Evolutionary conservation across 2,888 invertebrate species (phyloP).

Genomic region (Phengaris arion): DNA sequence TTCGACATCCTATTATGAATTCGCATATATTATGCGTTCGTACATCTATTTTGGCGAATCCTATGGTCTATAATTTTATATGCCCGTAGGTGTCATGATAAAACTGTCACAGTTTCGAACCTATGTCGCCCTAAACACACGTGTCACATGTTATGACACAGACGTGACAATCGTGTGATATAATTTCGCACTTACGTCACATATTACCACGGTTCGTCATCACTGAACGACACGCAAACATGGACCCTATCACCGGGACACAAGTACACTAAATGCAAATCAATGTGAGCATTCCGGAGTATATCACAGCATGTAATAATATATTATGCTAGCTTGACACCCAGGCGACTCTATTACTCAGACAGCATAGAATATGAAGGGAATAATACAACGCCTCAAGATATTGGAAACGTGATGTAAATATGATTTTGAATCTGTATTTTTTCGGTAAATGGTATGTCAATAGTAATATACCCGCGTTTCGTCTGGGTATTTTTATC

Average conservation of each 20-base stretch:
- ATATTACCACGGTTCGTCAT: slow-evolving; percentile 31
- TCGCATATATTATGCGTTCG: too few relatives aligned
- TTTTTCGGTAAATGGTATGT: slow-evolving; percentile 22
- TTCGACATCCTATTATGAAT: too few relatives aligned
- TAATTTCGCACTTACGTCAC: slow-evolving; percentile 30
- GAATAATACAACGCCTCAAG: slow-evolving; percentile 62
- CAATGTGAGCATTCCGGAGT: neutral
- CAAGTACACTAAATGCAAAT: neutral
- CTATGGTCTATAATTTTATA: neutral
- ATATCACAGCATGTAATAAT: slow-evolving; percentile 42
- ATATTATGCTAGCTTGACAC: slow-evolving; percentile 62
- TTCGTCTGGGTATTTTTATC: neutral
- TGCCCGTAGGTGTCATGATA: slow-evolving; percentile 6
- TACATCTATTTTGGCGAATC: neutral
- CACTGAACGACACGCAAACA: slow-evolving; percentile 19
- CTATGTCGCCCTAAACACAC: slow-evolving; percentile 7
- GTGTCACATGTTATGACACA: slow-evolving; percentile 10
- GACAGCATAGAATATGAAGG: slow-evolving; percentile 65
- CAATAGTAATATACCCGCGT: slow-evolving; percentile 1
- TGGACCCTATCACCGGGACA: neutral
- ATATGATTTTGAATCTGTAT: slow-evolving; percentile 43
- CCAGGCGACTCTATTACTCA: slow-evolving; percentile 66
- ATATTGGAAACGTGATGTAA: slow-evolving; percentile 73
- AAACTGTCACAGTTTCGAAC: slow-evolving; percentile 1
- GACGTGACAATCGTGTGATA: slow-evolving; percentile 38